These are phyloP conservation scores for Syrista parreyssii DNA, from an alignment of 2,888 invertebrate genomes.

Conservation along the genomic window DNA sequence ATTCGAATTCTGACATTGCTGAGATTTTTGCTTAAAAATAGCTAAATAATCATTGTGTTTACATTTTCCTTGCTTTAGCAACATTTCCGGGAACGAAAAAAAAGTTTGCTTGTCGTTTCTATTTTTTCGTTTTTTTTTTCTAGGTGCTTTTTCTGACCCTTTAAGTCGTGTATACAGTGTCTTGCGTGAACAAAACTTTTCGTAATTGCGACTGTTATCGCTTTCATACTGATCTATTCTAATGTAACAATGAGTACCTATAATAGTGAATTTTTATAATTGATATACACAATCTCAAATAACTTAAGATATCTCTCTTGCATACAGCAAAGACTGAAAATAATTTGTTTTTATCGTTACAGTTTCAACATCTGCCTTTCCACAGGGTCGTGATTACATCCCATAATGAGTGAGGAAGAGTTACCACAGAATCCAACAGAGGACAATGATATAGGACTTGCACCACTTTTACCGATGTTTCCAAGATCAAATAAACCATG, in stretches of 20 bases:
- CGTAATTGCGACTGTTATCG: neutral
- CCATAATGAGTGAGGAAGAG: constrained; percentile 49
- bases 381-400: neutral
- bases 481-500: constrained; percentile 56
- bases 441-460: constrained; percentile 61
- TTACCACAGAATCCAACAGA: constrained; percentile 39
- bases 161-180: neutral
- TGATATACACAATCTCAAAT: neutral
- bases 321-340: neutral
- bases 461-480: constrained; percentile 53
- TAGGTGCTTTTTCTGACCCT: neutral
- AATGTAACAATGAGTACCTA: neutral
- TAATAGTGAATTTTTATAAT: neutral
- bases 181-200: neutral
- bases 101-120: neutral
- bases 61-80: neutral
- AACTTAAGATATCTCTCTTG: neutral
- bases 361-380: constrained; percentile 16
- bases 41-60: neutral
- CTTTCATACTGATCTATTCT: too few relatives aligned
- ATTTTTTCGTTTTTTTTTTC: neutral
- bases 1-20: neutral
- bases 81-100: neutral
- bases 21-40: neutral
- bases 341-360: constrained; percentile 25